Evolutionary conservation across 2,113 vertebrate genomes (phyloP).

Genomic region (Microtus oregoni): DNA sequence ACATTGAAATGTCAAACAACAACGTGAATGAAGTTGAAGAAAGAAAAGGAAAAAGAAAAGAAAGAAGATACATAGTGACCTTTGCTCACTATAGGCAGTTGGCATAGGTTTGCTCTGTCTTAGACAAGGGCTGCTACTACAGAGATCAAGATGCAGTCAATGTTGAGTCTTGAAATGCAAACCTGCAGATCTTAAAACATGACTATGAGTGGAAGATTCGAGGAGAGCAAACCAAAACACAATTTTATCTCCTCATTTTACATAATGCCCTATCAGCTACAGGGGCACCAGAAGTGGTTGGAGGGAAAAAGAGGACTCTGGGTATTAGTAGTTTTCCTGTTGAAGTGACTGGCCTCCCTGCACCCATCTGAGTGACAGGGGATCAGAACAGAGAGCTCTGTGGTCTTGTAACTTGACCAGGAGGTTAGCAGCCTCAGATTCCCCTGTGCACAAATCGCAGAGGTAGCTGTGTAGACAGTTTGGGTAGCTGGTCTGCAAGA

Average conservation of each 20-base stretch:
- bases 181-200: slow-evolving; percentile 4
- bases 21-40: neutral
- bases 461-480: neutral
- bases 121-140: neutral
- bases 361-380: neutral
- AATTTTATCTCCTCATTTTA: neutral
- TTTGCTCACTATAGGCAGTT: neutral
- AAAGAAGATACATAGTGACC: neutral
- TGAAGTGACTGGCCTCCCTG: neutral
- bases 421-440: neutral
- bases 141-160: neutral
- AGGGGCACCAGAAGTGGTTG: neutral
- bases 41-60: neutral
- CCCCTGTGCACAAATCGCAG: neutral
- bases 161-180: slow-evolving; percentile 26
- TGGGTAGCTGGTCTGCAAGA: neutral
- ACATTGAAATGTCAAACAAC: neutral
- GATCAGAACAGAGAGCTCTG: neutral
- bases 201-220: neutral
- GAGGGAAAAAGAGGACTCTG: neutral
- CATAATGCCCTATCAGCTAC: neutral
- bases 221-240: neutral
- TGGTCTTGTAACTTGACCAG: neutral
- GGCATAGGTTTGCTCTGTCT: neutral
- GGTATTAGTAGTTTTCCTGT: neutral